These are phyloP conservation scores for Pachydiplax longipennis DNA, from an alignment of 2,888 invertebrate genomes.

Conservation along the genomic window DNA sequence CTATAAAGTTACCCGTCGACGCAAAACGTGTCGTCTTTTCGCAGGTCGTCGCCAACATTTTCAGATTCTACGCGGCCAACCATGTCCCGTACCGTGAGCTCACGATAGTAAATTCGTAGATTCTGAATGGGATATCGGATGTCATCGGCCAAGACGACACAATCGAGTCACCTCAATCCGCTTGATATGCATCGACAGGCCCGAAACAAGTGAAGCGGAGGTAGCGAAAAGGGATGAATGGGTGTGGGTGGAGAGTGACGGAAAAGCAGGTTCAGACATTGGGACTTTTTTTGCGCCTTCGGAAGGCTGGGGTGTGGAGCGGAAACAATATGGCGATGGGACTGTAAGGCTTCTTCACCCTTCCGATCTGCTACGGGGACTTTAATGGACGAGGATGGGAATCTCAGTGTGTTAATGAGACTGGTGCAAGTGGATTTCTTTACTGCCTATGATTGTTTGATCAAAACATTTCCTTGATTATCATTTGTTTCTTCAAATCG, in stretches of 20 bases:
- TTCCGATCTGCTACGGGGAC: not conserved
- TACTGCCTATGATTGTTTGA: too few species aligned
- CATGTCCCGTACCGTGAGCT: too few species aligned
- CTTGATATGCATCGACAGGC: not conserved
- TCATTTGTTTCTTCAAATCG: too few species aligned
- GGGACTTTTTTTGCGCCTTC: not conserved
- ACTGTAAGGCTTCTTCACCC: not conserved
- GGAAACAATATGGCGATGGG: conserved; percentile 22
- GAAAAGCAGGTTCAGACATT: not conserved
- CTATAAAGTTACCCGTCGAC: too few species aligned
- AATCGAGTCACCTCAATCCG: conserved; percentile 8
- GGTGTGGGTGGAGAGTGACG: not conserved
- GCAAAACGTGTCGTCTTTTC: too few species aligned
- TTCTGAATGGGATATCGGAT: not conserved
- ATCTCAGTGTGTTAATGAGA: not conserved
- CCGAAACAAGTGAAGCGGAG: not conserved
- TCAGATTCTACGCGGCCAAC: too few species aligned
- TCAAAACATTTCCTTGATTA: too few species aligned
- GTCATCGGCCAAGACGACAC: not conserved
- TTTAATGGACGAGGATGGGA: not conserved
- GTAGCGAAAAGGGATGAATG: conserved; percentile 25
- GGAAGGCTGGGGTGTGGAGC: not conserved
- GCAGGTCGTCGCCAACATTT: too few species aligned
- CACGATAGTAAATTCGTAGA: too few species aligned
- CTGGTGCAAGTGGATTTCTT: too few species aligned